These are phyloP conservation scores for Drosophila bunnanda DNA, from an alignment of 2,888 invertebrate species.

Conservation along the genomic window DNA sequence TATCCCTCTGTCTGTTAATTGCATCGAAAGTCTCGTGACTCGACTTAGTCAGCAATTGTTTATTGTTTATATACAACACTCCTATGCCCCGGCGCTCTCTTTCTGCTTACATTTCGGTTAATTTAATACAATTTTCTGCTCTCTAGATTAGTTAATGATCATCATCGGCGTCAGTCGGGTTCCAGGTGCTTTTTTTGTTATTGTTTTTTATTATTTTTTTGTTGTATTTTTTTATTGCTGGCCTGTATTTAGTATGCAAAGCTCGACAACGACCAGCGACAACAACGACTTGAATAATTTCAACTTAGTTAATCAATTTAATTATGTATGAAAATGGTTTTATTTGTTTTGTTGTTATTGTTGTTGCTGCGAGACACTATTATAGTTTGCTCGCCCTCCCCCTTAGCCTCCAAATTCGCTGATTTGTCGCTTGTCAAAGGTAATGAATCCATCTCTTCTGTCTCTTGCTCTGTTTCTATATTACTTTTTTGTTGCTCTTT, in stretches of 20 bases:
- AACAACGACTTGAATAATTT: conserved; percentile 45
- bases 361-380: conserved; percentile 35
- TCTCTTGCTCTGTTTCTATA: not conserved
- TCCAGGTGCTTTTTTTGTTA: conserved; percentile 13
- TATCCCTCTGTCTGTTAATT: conserved; percentile 39
- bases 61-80: conserved; percentile 16
- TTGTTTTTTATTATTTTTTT: not conserved
- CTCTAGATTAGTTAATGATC: conserved; percentile 65
- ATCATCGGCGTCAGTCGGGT: conserved; percentile 16
- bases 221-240: not conserved
- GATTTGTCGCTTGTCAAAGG: conserved; percentile 17
- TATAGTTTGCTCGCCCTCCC: conserved; percentile 28
- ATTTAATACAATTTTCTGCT: conserved; percentile 70
- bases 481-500: not conserved
- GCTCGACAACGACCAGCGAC: conserved; percentile 20
- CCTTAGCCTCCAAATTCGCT: not conserved
- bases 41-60: conserved; percentile 52
- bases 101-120: conserved; percentile 25
- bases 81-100: conserved; percentile 1
- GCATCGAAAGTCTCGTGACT: conserved; percentile 65
- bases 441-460: not conserved
- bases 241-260: conserved; percentile 52
- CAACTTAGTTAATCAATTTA: conserved; percentile 55
- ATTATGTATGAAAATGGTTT: conserved; percentile 53
- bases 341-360: conserved; percentile 28